Evolutionary conservation across 2,888 invertebrate genomes (phyloP).

Genomic region (Macrosoma leucophasiata): DNA sequence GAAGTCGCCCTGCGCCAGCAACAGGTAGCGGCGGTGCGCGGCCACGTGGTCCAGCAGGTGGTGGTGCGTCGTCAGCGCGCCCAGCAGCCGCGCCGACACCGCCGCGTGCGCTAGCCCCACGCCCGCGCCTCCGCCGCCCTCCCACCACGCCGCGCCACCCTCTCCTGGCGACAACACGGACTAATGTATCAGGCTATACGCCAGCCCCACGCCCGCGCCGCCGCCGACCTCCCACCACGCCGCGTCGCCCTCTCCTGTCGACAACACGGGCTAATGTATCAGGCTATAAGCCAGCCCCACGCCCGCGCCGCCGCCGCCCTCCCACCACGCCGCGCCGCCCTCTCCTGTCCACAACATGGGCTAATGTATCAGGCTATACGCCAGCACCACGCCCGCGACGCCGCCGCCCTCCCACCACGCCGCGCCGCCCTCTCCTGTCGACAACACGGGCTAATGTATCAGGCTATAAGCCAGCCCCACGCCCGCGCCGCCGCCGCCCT

Average conservation of each 20-base stretch:
- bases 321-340: too few species aligned
- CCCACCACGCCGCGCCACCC: constrained; percentile 63
- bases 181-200: too few species aligned
- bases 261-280: background rate
- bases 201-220: constrained; percentile 7
- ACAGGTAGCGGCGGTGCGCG: constrained; percentile 91
- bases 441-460: too few species aligned
- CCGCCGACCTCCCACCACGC: background rate
- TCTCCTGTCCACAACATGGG: too few species aligned
- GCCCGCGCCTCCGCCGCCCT: constrained; percentile 81
- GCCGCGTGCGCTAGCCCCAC: constrained; percentile 90
- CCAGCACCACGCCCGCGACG: too few species aligned
- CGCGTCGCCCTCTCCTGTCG: background rate
- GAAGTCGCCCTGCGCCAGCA: constrained; percentile 97
- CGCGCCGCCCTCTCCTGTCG: too few species aligned
- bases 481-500: too few species aligned
- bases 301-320: background rate
- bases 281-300: constrained; percentile 3
- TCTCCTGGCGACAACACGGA: constrained; percentile 75
- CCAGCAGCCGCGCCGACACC: constrained; percentile 89
- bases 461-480: too few species aligned
- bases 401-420: too few species aligned
- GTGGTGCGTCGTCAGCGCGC: constrained; percentile 90
- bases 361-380: too few species aligned
- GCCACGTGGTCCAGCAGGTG: constrained; percentile 93